phyloP scores from a whole-genome alignment of 2,888 invertebrate genomes.

The Pseudoips prasinana region DNA sequence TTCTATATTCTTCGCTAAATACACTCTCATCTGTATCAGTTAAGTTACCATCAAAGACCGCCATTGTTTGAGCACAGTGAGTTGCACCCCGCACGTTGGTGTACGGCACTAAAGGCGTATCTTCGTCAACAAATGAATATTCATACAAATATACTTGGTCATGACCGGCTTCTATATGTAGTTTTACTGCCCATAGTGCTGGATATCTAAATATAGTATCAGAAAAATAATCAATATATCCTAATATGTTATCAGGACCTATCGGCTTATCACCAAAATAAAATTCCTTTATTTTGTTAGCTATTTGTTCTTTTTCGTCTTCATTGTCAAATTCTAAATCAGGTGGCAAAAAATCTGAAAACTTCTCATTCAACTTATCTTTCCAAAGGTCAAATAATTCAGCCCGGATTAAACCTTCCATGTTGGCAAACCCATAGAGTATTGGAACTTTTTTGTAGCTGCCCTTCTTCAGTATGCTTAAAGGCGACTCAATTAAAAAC shows the following conservation, averaged over 20 bases:
- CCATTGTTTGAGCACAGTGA: constrained; percentile 38
- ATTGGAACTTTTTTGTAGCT: constrained; percentile 42
- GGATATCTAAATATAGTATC: constrained; percentile 39
- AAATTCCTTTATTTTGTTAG: constrained; percentile 38
- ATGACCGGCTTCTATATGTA: constrained; percentile 35
- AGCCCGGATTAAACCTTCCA: constrained; percentile 48
- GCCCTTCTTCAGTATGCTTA: constrained; percentile 40
- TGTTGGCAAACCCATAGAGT: constrained; percentile 49
- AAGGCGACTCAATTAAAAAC: constrained; percentile 44
- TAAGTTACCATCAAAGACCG: constrained; percentile 27
- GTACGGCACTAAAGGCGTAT: constrained; percentile 22
- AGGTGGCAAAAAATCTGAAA: constrained; percentile 52
- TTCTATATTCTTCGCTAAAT: constrained; percentile 23
- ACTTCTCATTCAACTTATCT: constrained; percentile 48
- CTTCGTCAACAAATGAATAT: constrained; percentile 38
- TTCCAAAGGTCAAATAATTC: constrained; percentile 39
- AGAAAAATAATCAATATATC: constrained; percentile 41
- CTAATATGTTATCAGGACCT: constrained; percentile 27
- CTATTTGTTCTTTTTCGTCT: constrained; percentile 36
- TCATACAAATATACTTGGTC: constrained; percentile 41
- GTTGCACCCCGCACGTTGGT: constrained; percentile 36
- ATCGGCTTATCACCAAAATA: constrained; percentile 40
- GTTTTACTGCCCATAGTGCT: constrained; percentile 29
- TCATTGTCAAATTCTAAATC: constrained; percentile 42
- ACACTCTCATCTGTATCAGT: constrained; percentile 5